Conservation (phyloP, 2,888 invertebrate genomes). For the Amphimallon solstitiale region DNA sequence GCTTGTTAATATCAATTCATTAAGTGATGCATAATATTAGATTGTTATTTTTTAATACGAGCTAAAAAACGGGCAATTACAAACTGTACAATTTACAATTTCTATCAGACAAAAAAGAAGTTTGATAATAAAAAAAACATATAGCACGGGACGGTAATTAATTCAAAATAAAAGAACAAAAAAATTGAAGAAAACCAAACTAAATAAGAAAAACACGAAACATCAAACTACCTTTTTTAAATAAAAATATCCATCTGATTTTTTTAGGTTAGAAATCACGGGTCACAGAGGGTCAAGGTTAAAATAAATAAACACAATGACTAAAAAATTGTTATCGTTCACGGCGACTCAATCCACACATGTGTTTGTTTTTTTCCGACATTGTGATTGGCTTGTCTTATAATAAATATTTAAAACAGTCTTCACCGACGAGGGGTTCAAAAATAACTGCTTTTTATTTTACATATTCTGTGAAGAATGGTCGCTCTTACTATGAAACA, state of each 20-base stretch:
- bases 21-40: constrained; percentile 26
- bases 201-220: constrained; percentile 45
- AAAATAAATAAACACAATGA: constrained; percentile 53
- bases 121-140: constrained; percentile 4
- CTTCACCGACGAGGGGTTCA: constrained; percentile 55
- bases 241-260: constrained; percentile 51
- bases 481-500: constrained; percentile 42
- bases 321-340: constrained; percentile 44
- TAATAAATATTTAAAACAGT: constrained; percentile 31
- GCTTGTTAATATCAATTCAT: constrained; percentile 30
- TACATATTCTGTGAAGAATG: constrained; percentile 50
- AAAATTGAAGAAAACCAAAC: constrained; percentile 27
- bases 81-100: constrained; percentile 9
- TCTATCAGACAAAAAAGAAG: constrained; percentile 12
- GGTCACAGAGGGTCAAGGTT: constrained; percentile 54
- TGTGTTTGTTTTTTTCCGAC: constrained; percentile 44
- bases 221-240: constrained; percentile 53
- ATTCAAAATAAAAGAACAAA: constrained; percentile 16
- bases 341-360: constrained; percentile 41
- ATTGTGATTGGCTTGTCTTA: constrained; percentile 43
- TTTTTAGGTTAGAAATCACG: constrained; percentile 53
- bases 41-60: constrained; percentile 1
- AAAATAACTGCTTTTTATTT: constrained; percentile 58
- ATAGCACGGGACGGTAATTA: constrained; percentile 1
- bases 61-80: constrained; percentile 4